Evolutionary conservation across 2,113 vertebrate genomes (phyloP).

Genomic region (Ictalurus furcatus): DNA sequence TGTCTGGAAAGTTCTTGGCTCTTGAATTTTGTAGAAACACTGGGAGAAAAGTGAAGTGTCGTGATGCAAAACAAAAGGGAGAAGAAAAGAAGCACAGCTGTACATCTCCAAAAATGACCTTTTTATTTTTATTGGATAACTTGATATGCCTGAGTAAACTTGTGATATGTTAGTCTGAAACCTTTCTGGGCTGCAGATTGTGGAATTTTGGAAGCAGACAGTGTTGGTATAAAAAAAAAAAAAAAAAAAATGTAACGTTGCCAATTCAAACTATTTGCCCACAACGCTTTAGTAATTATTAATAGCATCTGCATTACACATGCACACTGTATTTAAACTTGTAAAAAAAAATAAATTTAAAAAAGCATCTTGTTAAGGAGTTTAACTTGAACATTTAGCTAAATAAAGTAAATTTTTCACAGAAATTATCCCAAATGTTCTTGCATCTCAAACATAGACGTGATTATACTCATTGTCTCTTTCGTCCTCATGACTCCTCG

Average conservation of each 20-base stretch:
- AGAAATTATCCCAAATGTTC: neutral
- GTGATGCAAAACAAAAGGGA: conserved; percentile 53
- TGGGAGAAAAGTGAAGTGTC: conserved; percentile 47
- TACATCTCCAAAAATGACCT: conserved; percentile 27
- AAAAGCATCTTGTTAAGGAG: neutral
- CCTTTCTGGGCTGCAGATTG: conserved; percentile 21
- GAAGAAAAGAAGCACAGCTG: conserved; percentile 41
- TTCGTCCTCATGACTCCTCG: neutral
- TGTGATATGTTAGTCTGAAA: conserved; percentile 45
- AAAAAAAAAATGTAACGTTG: conserved; percentile 15
- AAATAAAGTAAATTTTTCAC: neutral
- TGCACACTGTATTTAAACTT: neutral
- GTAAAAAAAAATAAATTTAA: too few species aligned
- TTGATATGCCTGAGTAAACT: conserved; percentile 50
- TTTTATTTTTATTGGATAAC: conserved; percentile 44
- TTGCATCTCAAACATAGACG: neutral
- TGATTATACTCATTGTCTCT: neutral
- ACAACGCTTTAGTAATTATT: conserved; percentile 2
- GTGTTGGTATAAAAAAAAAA: neutral
- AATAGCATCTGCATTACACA: neutral
- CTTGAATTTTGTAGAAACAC: conserved; percentile 46
- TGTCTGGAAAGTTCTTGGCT: conserved; percentile 55
- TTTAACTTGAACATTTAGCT: neutral
- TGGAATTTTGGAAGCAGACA: conserved; percentile 12
- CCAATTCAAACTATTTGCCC: conserved; percentile 6